A percentile compares a stretch with the other conserved stretches of the same genome.
phyloP scores from a whole-genome alignment of 1,140 invertebrate species.

The Macrobrachium rosenbergii region DNA sequence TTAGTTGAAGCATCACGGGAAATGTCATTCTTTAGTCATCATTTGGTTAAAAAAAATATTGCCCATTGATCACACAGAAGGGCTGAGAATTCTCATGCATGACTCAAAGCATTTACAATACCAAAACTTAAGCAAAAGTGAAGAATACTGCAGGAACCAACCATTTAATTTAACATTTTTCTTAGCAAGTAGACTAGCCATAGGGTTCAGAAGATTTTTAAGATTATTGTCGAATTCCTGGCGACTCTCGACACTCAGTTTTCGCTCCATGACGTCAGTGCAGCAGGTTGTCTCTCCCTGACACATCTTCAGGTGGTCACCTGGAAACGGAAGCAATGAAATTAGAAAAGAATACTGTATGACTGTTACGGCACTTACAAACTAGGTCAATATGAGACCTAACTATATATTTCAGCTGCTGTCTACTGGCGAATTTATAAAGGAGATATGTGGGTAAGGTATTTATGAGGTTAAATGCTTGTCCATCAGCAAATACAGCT shows the following conservation, averaged over 20 bases:
- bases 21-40: no score
- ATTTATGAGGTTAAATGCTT: no score
- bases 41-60: no score
- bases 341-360: not conserved
- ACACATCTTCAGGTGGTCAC: constrained; percentile 70
- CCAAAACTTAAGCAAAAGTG: not conserved
- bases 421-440: no score
- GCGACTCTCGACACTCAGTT: constrained; percentile 69
- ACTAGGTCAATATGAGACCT: not conserved
- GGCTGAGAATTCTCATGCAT: no score
- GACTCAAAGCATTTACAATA: no score
- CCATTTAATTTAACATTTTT: constrained; percentile 71
- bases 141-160: constrained; percentile 65
- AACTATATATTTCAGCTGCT: no score
- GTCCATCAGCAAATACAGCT: no score
- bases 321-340: constrained; percentile 64
- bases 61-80: no score
- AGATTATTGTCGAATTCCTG: constrained; percentile 70
- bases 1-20: no score
- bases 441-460: no score
- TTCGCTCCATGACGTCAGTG: constrained; percentile 71
- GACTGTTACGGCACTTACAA: not conserved
- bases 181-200: constrained; percentile 68
- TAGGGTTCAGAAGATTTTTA: constrained; percentile 67
- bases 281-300: constrained; percentile 70